Conservation (phyloP, 2,888 invertebrate genomes). For the Euplagia quadripunctaria region DNA sequence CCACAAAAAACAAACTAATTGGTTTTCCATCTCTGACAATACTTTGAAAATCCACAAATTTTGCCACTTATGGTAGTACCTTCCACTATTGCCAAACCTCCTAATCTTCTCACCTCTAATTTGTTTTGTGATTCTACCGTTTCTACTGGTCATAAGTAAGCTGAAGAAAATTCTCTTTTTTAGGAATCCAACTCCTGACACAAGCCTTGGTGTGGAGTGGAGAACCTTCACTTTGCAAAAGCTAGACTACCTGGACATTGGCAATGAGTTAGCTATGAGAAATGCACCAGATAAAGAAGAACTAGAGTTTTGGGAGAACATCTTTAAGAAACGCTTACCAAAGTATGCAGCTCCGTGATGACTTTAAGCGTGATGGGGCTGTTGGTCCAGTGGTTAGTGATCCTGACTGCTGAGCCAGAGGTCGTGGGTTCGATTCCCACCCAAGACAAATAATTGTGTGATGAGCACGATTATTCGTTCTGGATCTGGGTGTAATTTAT, state of each 20-base stretch:
- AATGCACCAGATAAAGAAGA: slow-evolving; percentile 50
- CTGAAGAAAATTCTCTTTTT: slow-evolving; percentile 21
- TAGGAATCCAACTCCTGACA: slow-evolving; percentile 69
- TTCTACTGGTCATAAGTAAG: neutral
- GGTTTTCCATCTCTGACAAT: too few relatives aligned
- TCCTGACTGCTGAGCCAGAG: too few relatives aligned
- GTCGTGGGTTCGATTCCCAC: too few relatives aligned
- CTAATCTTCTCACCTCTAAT: too few relatives aligned
- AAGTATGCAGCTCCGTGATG: neutral
- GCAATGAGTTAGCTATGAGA: slow-evolving; percentile 50
- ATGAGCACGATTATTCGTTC: too few relatives aligned
- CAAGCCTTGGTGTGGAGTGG: slow-evolving; percentile 57
- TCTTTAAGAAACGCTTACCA: slow-evolving; percentile 16
- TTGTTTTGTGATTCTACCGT: neutral
- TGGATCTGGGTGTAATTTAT: too few relatives aligned
- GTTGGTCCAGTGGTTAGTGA: too few relatives aligned
- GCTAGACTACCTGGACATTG: slow-evolving; percentile 62
- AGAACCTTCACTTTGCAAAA: slow-evolving; percentile 50
- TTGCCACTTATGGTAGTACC: too few relatives aligned
- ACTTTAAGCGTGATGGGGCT: neutral
- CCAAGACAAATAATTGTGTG: too few relatives aligned
- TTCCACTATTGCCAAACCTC: too few relatives aligned
- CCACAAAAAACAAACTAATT: too few relatives aligned
- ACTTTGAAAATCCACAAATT: too few relatives aligned
- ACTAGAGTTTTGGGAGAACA: slow-evolving; percentile 36